Conservation (phyloP, 2,888 invertebrate species). For the Hermaeophaga mercurialis region DNA sequence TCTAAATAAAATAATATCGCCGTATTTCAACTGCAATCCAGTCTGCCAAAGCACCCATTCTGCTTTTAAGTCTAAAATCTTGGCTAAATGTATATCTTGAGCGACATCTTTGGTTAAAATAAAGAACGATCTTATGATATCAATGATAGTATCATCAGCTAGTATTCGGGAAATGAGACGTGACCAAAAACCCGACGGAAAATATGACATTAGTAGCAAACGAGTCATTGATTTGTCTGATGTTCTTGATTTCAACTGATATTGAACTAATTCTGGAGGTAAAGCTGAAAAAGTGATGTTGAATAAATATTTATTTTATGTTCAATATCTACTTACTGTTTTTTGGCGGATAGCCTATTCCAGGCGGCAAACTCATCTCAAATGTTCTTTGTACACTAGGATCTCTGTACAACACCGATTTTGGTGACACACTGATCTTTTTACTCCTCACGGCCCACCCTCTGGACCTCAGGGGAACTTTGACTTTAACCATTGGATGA, state of each 20-base stretch:
- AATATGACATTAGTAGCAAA: conserved; percentile 91
- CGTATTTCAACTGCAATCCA: conserved; percentile 85
- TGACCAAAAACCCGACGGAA: conserved; percentile 98
- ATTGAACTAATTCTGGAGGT: conserved; percentile 44
- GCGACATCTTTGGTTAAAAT: conserved; percentile 72
- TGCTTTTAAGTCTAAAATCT: conserved; percentile 71
- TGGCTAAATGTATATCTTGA: conserved; percentile 65
- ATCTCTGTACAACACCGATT: conserved; percentile 55
- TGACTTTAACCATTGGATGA: conserved; percentile 58
- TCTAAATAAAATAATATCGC: conserved; percentile 79
- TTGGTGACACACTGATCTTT: conserved; percentile 62
- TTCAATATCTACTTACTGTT: conserved; percentile 15
- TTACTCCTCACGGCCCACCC: conserved; percentile 70
- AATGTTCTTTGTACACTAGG: conserved; percentile 49
- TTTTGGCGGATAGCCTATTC: conserved; percentile 30
- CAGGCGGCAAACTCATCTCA: conserved; percentile 52
- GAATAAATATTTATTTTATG: too few species aligned
- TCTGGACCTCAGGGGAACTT: conserved; percentile 67
- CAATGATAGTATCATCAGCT: conserved; percentile 84
- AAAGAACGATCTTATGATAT: conserved; percentile 77
- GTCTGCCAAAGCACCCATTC: conserved; percentile 96
- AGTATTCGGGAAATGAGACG: conserved; percentile 89
- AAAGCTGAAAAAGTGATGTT: conserved; percentile 35
- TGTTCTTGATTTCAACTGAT: conserved; percentile 56
- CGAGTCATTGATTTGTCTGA: conserved; percentile 70